Conservation (phyloP, 2,888 invertebrate genomes). For the Heliconius aoede region DNA sequence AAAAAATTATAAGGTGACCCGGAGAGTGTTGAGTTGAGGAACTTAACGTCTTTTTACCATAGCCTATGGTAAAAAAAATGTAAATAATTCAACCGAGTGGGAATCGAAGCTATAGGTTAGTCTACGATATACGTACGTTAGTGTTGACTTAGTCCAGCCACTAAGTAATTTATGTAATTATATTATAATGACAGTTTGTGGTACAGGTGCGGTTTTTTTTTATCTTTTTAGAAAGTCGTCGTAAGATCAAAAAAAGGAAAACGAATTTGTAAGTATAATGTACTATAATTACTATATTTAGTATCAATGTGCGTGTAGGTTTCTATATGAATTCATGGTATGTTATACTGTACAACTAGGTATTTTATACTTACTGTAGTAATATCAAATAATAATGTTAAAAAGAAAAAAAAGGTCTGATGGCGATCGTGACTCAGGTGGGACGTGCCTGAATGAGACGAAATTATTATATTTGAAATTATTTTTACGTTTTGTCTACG, state of each 20-base stretch:
- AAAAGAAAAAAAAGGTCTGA: neutral
- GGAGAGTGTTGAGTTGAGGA: too few relatives aligned
- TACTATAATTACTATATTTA: slow-evolving; percentile 1
- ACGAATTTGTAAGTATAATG: neutral
- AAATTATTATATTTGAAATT: neutral
- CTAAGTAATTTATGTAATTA: neutral
- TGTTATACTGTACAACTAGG: too few relatives aligned
- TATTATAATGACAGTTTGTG: neutral
- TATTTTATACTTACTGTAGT: neutral
- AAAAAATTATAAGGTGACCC: too few relatives aligned
- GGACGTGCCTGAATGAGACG: neutral
- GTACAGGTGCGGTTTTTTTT: neutral
- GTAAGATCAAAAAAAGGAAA: neutral
- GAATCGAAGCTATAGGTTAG: neutral
- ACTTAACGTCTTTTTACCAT: too few relatives aligned
- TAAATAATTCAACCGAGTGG: neutral
- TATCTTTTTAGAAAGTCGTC: neutral
- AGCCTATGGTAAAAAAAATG: neutral
- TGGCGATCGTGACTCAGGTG: neutral
- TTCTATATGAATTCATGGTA: neutral
- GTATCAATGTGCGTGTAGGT: neutral
- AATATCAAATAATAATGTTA: neutral
- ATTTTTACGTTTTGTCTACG: neutral
- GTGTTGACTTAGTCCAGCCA: too few relatives aligned
- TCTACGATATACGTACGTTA: too few relatives aligned